Base-by-base conservation (phyloP, 2,888 invertebrate species). In the Cantharis rustica region DNA sequence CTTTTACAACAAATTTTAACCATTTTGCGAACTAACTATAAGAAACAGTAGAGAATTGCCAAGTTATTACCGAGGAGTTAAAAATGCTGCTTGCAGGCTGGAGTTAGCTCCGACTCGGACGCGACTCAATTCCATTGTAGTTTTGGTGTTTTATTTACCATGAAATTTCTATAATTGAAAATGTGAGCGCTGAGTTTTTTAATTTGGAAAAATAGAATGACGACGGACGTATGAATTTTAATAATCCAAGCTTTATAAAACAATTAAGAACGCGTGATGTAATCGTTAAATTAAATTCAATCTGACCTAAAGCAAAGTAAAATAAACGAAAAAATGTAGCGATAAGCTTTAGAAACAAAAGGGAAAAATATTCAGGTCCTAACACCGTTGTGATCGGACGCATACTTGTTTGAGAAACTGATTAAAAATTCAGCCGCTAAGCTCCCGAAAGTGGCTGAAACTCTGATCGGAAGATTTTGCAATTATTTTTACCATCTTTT, bases 391-490 rank as follows among this genome's bases (percentile, higher is more conserved):
- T 81, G 79, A 80, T 83, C 82, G 82, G 81, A 79, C 83, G 79
- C 81, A 81, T 66, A 17, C 83, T 84, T 88, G 87, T 88, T 88
- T 88, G 88, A 88, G 87, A 86, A 87, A 83, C 86, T 88, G 87
- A 88, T 88, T 88, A 88, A 88, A 88, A 88, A 88, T 88, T 87
- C 86, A 85, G 84, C 84, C 86, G 86, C 82, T 87, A 88, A 88
- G 87, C 87, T 85, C 79, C 83, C 84, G 85, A 84, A 87, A 88
- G 87, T 87, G 87, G 86, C 84, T 82, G 83, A 82, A 84, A 85
- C 86, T 84, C 86, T 84, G 87, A 85, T 86, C 84, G 86, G 82
- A 87, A 87, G 87, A 88, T 86, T 86, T 86, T 80, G 84, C 86
- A 86, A 87, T 87, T 87, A 87, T 87, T 87, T 86, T 86, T 85